Base-by-base conservation (phyloP, 2,888 invertebrate genomes). In the Hipparchia semele region DNA sequence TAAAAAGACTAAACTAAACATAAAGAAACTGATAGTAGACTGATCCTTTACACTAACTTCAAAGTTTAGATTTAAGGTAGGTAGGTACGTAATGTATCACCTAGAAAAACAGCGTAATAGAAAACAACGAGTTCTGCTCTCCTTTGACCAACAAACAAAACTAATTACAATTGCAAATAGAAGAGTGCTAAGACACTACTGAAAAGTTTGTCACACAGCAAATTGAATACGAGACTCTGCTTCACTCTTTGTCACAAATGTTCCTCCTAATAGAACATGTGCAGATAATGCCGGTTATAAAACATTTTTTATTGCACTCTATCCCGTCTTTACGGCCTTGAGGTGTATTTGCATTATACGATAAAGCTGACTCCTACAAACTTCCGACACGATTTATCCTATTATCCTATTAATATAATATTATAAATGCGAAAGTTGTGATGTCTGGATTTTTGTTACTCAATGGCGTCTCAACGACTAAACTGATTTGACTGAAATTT, bases 291-390 rank as follows among this genome's bases (percentile, higher is more conserved):
- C 54, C 67, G 59, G 74, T 68, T 70, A 78, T 78, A 77, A 77
- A 76, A 77, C 77, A 76, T 72, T 78, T 46, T 78, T 76, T 78
- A 77, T 77, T 77, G 74, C 71, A 65, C 67, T 73, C 72, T 70
- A 65, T 62, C 54, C 64, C 53, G 60, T 70, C 69, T 74, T 73
- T 73, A 74, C 61, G 66, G 68, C 69, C 62, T 58, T 71, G 8
- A 9, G 12, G 10, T 12, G 10, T 60, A 46, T n/a, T 51, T 51
- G 51, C 9, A 60, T 7, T 60, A 12, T 51, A 68, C 68, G 68
- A 68, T 33, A 58, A 58, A 59, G 10, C 10, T 9, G 23, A n/a
- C 60, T 2, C 58, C 2, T 23, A 23, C 8, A 39, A 4, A 39
- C 0, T 39, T 39, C 39, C 39, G 5, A 39, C 39, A 39, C 5